Evolutionary conservation across 2,888 invertebrate species (phyloP).

Genomic region (Invenusta paracnida): DNA sequence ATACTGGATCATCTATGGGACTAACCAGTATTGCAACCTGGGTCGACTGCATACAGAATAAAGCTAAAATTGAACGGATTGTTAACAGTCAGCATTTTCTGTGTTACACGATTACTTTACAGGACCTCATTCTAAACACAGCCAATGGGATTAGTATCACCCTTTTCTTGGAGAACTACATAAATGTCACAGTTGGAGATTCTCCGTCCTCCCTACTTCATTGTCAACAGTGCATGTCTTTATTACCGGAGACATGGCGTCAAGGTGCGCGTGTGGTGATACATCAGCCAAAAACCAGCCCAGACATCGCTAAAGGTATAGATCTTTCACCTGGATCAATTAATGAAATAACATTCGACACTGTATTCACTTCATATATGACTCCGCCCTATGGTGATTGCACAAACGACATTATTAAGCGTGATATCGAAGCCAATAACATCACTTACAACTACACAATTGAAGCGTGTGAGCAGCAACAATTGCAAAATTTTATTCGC

Average conservation of each 20-base stretch:
- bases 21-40: background rate
- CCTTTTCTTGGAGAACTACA: background rate
- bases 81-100: background rate
- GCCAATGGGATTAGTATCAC: background rate
- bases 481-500: background rate
- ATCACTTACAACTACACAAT: background rate
- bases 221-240: background rate
- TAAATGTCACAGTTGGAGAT: background rate
- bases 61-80: background rate
- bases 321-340: constrained; percentile 12
- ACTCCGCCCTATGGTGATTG: background rate
- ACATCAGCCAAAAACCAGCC: background rate
- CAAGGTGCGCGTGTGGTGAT: background rate
- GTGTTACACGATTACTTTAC: background rate
- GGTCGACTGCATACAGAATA: background rate
- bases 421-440: background rate
- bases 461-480: background rate
- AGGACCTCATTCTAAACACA: background rate
- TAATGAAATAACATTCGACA: background rate
- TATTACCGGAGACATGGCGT: constrained; percentile 10
- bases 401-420: background rate
- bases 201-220: background rate
- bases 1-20: background rate
- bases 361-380: background rate
- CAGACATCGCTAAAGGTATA: background rate